These are phyloP conservation scores for Cygnus buccinator DNA, from an alignment of 2,113 vertebrate species.

Conservation along the genomic window DNA sequence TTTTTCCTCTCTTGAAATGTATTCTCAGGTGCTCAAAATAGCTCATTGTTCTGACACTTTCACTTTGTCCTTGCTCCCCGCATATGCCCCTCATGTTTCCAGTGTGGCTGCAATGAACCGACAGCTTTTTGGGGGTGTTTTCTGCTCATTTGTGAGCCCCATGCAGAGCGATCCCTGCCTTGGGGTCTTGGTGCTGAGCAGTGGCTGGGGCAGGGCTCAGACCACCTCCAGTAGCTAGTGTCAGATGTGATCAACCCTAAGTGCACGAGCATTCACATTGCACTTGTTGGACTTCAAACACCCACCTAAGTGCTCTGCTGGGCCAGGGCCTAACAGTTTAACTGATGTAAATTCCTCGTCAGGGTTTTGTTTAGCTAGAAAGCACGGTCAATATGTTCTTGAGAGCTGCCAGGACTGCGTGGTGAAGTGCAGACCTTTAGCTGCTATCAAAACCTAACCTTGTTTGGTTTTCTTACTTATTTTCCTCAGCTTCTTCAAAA, in stretches of 20 bases:
- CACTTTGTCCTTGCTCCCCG: background rate
- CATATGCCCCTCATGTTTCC: background rate
- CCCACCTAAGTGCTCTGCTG: background rate
- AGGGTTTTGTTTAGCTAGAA: background rate
- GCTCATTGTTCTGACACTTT: background rate
- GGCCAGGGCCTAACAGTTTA: background rate
- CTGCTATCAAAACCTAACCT: background rate
- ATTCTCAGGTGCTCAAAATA: conserved; percentile 27
- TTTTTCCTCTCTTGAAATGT: background rate
- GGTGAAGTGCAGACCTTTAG: background rate
- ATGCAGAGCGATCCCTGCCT: background rate
- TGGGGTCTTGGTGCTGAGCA: background rate
- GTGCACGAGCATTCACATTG: accelerated
- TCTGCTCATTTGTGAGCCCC: background rate
- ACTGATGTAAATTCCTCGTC: background rate
- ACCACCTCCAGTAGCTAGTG: background rate
- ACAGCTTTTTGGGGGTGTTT: background rate
- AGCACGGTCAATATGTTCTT: background rate
- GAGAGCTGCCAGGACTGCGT: background rate
- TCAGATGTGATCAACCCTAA: background rate
- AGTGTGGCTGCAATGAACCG: background rate
- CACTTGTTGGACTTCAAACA: background rate
- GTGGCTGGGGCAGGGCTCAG: background rate
- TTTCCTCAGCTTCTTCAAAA: background rate
- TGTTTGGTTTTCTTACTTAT: background rate